Conservation (phyloP, 1,140 invertebrate genomes). For the Harlomillsia oculata region DNA sequence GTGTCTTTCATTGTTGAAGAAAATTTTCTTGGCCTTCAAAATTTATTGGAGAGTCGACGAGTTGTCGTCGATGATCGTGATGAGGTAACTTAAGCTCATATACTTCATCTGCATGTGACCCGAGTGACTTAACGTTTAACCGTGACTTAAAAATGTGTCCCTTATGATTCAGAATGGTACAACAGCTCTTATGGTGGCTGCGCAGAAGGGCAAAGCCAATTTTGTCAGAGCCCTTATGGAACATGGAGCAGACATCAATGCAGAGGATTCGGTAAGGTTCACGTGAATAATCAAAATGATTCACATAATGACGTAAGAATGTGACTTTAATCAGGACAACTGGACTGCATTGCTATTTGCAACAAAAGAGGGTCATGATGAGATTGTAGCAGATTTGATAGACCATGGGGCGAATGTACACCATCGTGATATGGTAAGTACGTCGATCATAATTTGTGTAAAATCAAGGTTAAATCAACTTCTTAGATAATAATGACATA, state of each 20-base stretch:
- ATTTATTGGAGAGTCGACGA: slow-evolving; percentile 69
- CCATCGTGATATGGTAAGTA: slow-evolving; percentile 78
- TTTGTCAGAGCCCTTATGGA: slow-evolving; percentile 74
- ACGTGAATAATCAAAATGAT: slow-evolving; percentile 7
- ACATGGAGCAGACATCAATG: slow-evolving; percentile 77
- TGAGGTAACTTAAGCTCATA: slow-evolving; percentile 54
- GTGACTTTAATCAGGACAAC: slow-evolving; percentile 55
- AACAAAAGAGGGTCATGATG: slow-evolving; percentile 74
- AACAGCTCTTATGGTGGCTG: slow-evolving; percentile 81
- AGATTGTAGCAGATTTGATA: slow-evolving; percentile 70
- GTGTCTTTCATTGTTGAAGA: slow-evolving; percentile 68
- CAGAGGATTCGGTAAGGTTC: slow-evolving; percentile 65
- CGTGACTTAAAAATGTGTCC: not conserved
- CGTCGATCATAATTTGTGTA: not conserved
- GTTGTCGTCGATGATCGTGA: slow-evolving; percentile 77
- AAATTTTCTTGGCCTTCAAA: slow-evolving; percentile 64
- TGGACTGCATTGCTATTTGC: slow-evolving; percentile 87
- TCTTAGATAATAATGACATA: too few relatives aligned
- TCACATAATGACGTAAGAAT: too few relatives aligned
- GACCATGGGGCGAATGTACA: slow-evolving; percentile 80
- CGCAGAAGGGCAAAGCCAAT: slow-evolving; percentile 63
- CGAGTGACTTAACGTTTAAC: not conserved
- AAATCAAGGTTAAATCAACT: not conserved
- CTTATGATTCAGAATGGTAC: slow-evolving; percentile 62
- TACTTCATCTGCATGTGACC: not conserved